Evolutionary conservation across 2,888 invertebrate genomes (phyloP).

Genomic region (Eupithecia vulgata): DNA sequence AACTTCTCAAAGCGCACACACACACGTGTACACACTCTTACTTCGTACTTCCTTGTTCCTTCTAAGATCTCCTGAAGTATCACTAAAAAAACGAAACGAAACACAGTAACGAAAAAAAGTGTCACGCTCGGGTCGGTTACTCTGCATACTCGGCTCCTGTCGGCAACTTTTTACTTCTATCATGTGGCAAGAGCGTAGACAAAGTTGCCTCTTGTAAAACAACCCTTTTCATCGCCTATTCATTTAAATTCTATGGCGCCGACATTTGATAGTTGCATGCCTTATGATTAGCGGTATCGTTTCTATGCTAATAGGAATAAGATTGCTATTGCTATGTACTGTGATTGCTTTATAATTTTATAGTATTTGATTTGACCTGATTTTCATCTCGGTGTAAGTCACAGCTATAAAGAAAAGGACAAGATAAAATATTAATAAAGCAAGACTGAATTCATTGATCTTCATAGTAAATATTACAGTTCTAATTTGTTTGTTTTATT

Average conservation of each 20-base stretch:
- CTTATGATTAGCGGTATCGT: slow-evolving; percentile 70
- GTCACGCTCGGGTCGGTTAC: no score
- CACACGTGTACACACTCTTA: no score
- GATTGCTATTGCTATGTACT: slow-evolving; percentile 44
- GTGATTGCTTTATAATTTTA: slow-evolving; percentile 29
- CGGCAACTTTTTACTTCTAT: neutral
- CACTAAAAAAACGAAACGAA: no score
- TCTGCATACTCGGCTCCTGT: neutral
- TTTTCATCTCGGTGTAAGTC: neutral
- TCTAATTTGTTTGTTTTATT: no score
- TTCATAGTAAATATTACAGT: no score
- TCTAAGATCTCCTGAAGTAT: no score
- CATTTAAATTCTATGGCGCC: slow-evolving; percentile 39
- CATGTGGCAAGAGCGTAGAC: neutral
- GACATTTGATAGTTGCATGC: slow-evolving; percentile 44
- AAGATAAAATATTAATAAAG: no score
- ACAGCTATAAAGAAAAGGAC: no score
- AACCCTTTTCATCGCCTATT: slow-evolving; percentile 22
- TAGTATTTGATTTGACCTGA: slow-evolving; percentile 9
- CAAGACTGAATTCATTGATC: no score
- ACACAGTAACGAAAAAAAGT: no score
- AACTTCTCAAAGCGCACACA: no score
- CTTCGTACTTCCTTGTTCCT: no score
- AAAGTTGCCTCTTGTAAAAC: neutral
- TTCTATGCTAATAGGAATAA: slow-evolving; percentile 65